Evolutionary conservation across 2,797 vertebrate genomes (phyloP).

Genomic region (Leuciscus waleckii): DNA sequence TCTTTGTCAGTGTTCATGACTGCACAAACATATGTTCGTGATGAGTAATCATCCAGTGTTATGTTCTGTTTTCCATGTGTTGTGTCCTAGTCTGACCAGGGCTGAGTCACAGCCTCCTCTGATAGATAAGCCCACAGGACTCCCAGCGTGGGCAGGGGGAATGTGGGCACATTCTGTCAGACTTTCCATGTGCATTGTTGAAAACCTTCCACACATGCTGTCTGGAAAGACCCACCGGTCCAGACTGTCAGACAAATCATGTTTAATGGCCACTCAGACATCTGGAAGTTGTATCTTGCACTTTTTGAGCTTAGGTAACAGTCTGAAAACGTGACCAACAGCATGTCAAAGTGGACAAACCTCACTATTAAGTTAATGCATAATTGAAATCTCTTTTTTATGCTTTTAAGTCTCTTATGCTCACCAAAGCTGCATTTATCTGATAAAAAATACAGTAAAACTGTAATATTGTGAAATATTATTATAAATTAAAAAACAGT

Average conservation of each 20-base stretch:
- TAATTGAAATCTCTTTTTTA: too few relatives aligned
- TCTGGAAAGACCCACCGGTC: constrained; percentile 38
- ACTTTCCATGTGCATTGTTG: constrained; percentile 49
- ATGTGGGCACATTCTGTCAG: constrained; percentile 37
- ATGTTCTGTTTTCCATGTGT: constrained; percentile 20
- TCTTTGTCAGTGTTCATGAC: constrained; percentile 1
- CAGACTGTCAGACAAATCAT: constrained; percentile 40
- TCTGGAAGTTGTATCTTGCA: constrained; percentile 48
- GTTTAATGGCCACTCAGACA: constrained; percentile 34
- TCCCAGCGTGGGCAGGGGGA: neutral
- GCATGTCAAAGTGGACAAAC: constrained; percentile 6
- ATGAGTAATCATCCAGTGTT: constrained; percentile 21
- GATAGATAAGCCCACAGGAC: constrained; percentile 29
- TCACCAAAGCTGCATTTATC: neutral
- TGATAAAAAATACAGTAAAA: neutral
- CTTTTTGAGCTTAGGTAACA: constrained; percentile 4
- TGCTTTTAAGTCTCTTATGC: neutral
- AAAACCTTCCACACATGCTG: constrained; percentile 24
- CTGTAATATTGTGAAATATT: neutral
- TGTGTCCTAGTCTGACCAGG: constrained; percentile 8
- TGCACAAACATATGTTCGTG: constrained; percentile 5
- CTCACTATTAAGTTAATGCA: neutral
- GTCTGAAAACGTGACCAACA: constrained; percentile 39
- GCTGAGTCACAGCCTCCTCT: constrained; percentile 36
- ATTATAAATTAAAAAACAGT: neutral